phyloP scores from a whole-genome alignment of 2,888 invertebrate genomes.

The Drosophila seclusa region DNA sequence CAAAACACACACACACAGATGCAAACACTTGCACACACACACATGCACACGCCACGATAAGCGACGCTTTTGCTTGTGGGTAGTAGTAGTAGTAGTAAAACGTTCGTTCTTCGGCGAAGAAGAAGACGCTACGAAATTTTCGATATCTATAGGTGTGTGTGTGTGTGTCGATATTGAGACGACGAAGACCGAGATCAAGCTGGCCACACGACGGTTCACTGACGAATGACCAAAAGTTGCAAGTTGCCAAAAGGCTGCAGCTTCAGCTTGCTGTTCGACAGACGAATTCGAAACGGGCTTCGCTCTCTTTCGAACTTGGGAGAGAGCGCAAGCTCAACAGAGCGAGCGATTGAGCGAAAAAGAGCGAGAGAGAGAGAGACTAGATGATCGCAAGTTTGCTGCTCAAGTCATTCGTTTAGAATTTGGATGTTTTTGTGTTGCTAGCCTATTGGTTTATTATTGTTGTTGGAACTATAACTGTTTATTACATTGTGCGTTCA shows the following conservation, averaged over 20 bases:
- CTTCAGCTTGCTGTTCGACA: constrained; percentile 35
- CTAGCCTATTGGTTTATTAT: constrained; percentile 74
- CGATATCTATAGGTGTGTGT: constrained; percentile 1
- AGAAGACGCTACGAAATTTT: constrained; percentile 55
- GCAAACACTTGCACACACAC: constrained; percentile 14
- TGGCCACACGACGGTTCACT: constrained; percentile 74
- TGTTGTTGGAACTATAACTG: constrained; percentile 62
- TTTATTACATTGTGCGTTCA: constrained; percentile 69
- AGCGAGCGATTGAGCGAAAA: neutral
- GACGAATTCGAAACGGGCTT: constrained; percentile 52
- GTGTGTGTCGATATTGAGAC: neutral
- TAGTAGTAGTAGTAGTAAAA: constrained; percentile 51
- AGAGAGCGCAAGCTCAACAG: constrained; percentile 14
- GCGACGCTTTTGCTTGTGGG: constrained; percentile 8
- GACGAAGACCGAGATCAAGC: constrained; percentile 37
- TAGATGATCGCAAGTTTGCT: constrained; percentile 54
- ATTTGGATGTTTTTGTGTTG: constrained; percentile 33
- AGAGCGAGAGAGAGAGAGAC: constrained; percentile 13
- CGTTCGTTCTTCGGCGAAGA: constrained; percentile 74
- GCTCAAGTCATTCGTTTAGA: constrained; percentile 70
- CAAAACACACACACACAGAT: constrained; percentile 28
- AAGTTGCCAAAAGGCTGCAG: constrained; percentile 39
- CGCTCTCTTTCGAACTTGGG: constrained; percentile 42
- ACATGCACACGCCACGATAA: constrained; percentile 17
- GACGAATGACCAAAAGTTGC: constrained; percentile 67